A percentile compares a stretch with the other conserved stretches of the same genome.
phyloP scores from a whole-genome alignment of 2,797 vertebrate species.

The Sebastes hubbsi region DNA sequence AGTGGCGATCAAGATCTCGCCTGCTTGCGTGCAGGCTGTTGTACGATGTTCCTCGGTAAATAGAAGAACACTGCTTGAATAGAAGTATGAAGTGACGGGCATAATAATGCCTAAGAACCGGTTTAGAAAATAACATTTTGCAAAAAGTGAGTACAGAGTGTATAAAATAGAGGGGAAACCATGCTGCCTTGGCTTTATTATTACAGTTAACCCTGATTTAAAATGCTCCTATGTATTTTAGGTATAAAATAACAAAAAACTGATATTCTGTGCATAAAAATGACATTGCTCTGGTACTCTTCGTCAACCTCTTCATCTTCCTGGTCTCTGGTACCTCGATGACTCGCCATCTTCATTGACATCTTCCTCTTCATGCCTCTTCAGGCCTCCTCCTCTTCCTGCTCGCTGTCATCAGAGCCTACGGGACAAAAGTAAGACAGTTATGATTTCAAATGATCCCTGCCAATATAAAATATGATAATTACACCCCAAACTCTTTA shows the following conservation, averaged over 20 bases:
- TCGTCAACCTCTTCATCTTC: constrained; percentile 45
- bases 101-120: not conserved
- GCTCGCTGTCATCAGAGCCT: constrained; percentile 83
- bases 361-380: constrained; percentile 53
- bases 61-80: constrained; percentile 5
- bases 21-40: not conserved
- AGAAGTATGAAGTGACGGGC: constrained; percentile 7
- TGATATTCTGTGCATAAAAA: constrained; percentile 75
- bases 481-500: not conserved
- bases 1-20: not conserved
- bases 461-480: not conserved
- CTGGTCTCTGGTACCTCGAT: constrained; percentile 54
- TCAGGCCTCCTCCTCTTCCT: constrained; percentile 75
- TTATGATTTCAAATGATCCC: not conserved
- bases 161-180: constrained; percentile 64
- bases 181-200: constrained; percentile 67
- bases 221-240: constrained; percentile 50
- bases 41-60: not conserved
- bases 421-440: not conserved
- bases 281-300: constrained; percentile 60
- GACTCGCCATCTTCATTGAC: constrained; percentile 32
- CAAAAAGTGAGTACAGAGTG: constrained; percentile 49
- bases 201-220: constrained; percentile 74
- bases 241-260: constrained; percentile 52
- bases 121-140: constrained; percentile 25